Evolutionary conservation across 2,113 vertebrate species (phyloP).

Genomic region (Labeo rohita): DNA sequence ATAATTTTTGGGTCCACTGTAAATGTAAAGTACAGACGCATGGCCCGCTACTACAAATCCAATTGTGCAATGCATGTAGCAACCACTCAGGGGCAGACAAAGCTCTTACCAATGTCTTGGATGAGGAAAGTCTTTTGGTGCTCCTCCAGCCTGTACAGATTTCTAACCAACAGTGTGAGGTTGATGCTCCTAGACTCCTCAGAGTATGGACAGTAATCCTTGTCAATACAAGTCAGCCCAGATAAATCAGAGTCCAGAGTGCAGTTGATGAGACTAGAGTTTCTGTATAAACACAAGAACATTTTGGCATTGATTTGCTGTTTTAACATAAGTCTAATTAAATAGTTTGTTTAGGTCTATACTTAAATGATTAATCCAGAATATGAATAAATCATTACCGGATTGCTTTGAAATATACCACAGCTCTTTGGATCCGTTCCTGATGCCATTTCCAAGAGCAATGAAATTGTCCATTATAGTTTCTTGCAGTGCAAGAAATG

Average conservation of each 20-base stretch:
- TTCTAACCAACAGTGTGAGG: slow-evolving; percentile 66
- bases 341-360: background rate
- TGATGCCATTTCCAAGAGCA: slow-evolving; percentile 70
- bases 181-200: slow-evolving; percentile 71
- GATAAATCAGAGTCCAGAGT: slow-evolving; percentile 62
- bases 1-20: too few species aligned
- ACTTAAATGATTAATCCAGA: background rate
- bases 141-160: slow-evolving; percentile 64
- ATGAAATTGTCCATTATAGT: slow-evolving; percentile 72
- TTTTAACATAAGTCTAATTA: background rate
- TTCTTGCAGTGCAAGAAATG: slow-evolving; percentile 69
- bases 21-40: too few species aligned
- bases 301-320: background rate
- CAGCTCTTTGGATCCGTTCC: slow-evolving; percentile 27
- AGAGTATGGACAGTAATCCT: slow-evolving; percentile 58
- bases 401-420: slow-evolving; percentile 55
- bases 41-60: background rate
- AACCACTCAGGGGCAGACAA: slow-evolving; percentile 13
- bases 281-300: slow-evolving; percentile 51
- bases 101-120: slow-evolving; percentile 70
- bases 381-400: slow-evolving; percentile 61
- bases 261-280: slow-evolving; percentile 61
- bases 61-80: background rate
- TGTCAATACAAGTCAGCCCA: slow-evolving; percentile 62
- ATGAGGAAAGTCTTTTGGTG: slow-evolving; percentile 71